Percentiles rank a stretch among this genome's conserved stretches.
Evolutionary conservation across 1,140 invertebrate species (phyloP).

Genomic region (Oryctes rhinoceros): DNA sequence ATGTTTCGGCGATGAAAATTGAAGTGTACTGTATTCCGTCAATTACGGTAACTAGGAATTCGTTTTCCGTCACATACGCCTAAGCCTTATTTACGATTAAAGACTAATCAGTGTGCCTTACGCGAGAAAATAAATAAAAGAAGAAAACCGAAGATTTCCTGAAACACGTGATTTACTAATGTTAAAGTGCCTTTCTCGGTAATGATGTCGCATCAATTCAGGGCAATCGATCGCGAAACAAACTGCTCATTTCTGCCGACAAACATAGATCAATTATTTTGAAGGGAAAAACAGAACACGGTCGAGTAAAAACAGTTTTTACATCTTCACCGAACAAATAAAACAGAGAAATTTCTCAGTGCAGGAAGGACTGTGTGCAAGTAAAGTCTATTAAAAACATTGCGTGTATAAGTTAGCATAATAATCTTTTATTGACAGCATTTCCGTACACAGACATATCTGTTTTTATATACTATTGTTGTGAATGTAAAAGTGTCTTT

Average conservation of each 20-base stretch:
- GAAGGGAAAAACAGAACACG: not conserved
- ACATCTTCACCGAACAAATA: not conserved
- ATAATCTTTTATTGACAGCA: not conserved
- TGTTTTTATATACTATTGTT: not conserved
- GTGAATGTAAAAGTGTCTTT: constrained; percentile 12
- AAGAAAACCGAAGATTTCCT: not conserved
- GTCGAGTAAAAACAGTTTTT: not conserved
- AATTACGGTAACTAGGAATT: not conserved
- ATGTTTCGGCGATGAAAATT: not conserved
- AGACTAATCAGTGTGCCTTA: not conserved
- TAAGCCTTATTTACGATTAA: no score
- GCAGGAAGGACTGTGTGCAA: not conserved
- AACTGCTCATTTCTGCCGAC: not conserved
- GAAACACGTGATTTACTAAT: not conserved
- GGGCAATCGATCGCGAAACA: not conserved
- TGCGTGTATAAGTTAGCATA: not conserved
- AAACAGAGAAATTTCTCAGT: not conserved
- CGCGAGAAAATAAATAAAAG: not conserved
- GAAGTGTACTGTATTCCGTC: no score
- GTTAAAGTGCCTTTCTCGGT: not conserved
- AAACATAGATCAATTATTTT: not conserved
- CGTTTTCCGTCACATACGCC: no score
- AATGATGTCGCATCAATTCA: not conserved
- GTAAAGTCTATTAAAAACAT: not conserved
- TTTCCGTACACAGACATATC: not conserved